Conservation (phyloP, 2,113 vertebrate species). For the Manacus vitellinus region DNA sequence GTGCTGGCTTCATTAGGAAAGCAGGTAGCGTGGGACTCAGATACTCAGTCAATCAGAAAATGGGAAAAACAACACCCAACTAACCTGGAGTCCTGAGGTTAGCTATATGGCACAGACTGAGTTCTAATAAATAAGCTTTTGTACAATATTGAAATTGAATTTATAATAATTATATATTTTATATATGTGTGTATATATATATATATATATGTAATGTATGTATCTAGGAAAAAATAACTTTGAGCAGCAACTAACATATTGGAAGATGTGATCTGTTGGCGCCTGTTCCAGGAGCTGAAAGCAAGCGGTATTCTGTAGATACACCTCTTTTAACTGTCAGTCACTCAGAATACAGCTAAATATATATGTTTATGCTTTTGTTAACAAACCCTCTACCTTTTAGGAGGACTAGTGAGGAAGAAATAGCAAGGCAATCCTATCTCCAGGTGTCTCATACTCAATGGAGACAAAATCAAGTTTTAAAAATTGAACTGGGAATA, state of each 20-base stretch:
- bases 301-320: not conserved
- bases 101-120: not conserved
- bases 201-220: not conserved
- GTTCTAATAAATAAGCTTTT: not conserved
- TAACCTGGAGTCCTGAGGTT: not conserved
- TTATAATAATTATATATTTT: not conserved
- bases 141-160: not conserved
- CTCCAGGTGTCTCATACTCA: not conserved
- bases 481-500: not conserved
- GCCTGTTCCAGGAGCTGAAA: not conserved
- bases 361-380: not conserved
- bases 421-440: not conserved
- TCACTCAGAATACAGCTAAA: not conserved
- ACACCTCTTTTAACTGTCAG: not conserved
- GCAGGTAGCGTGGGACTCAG: fast-evolving
- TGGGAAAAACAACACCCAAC: not conserved
- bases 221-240: not conserved
- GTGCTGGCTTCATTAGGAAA: not conserved
- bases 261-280: not conserved
- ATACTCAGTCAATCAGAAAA: not conserved
- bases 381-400: not conserved
- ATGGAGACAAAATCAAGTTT: not conserved
- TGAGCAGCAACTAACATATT: not conserved
- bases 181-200: no score
- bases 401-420: not conserved